phyloP scores from a whole-genome alignment of 2,113 vertebrate species.

The Phalacrocorax pelagicus region DNA sequence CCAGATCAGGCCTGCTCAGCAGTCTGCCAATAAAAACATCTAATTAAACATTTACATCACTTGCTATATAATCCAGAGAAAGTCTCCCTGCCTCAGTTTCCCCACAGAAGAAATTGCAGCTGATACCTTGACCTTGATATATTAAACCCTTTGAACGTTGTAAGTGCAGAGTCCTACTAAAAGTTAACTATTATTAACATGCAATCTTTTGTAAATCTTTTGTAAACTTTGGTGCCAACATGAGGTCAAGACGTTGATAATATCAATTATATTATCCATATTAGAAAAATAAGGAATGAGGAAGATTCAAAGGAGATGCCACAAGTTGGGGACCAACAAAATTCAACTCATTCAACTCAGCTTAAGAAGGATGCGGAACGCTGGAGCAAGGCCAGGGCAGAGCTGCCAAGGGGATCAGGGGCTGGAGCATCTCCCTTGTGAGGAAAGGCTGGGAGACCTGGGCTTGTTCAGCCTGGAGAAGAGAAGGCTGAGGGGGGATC shows the following conservation, averaged over 20 bases:
- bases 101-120: not conserved
- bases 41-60: not conserved
- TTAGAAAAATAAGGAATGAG: not conserved
- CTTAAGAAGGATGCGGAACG: too few species aligned
- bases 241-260: not conserved
- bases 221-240: not conserved
- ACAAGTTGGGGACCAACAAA: not conserved
- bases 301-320: not conserved
- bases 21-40: not conserved
- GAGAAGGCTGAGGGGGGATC: too few species aligned
- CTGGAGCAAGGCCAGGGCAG: too few species aligned
- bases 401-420: too few species aligned
- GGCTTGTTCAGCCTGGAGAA: too few species aligned
- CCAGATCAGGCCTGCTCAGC: not conserved
- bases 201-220: not conserved
- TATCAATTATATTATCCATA: not conserved
- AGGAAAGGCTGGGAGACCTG: too few species aligned
- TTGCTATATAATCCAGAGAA: not conserved
- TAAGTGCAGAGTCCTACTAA: not conserved
- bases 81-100: conserved; percentile 16
- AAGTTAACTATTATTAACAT: not conserved
- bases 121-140: not conserved
- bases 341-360: too few species aligned
- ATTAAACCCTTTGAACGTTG: not conserved
- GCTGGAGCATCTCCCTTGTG: too few species aligned